Conservation (phyloP, 2,113 vertebrate species). For the Bubo bubo region DNA sequence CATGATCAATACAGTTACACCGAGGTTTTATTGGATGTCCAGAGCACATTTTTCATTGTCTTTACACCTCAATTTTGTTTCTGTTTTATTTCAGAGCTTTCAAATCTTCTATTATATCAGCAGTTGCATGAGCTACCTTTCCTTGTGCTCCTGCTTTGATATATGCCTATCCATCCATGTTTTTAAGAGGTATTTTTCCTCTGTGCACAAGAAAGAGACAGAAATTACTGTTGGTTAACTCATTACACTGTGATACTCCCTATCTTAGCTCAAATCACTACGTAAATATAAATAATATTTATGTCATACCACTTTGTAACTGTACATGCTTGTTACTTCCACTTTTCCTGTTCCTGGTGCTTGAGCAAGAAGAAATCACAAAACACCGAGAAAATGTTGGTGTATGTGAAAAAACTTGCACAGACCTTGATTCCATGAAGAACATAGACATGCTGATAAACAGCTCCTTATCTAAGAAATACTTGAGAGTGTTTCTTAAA, state of each 20-base stretch:
- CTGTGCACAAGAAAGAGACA: not conserved
- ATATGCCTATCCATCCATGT: not conserved
- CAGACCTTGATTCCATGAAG: conserved; percentile 23
- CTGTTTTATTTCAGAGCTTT: not conserved
- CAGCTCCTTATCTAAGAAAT: conserved; percentile 34
- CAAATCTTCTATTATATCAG: not conserved
- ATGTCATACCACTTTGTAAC: not conserved
- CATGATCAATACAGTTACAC: not conserved
- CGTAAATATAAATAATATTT: not conserved
- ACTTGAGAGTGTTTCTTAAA: not conserved
- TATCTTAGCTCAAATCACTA: not conserved
- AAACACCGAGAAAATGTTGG: not conserved
- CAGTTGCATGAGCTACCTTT: not conserved
- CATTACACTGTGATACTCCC: not conserved
- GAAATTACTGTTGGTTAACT: not conserved
- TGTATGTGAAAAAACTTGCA: not conserved
- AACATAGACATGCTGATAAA: not conserved
- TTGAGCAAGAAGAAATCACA: not conserved
- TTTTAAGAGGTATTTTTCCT: not conserved
- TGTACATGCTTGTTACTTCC: not conserved
- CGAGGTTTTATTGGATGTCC: not conserved
- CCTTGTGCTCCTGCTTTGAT: not conserved
- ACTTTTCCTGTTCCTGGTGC: not conserved
- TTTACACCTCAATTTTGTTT: not conserved
- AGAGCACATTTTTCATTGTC: not conserved